A percentile compares a stretch with the other conserved stretches of the same genome.
phyloP scores from a whole-genome alignment of 1,140 invertebrate species.

The Leptoteleia sp. region DNA sequence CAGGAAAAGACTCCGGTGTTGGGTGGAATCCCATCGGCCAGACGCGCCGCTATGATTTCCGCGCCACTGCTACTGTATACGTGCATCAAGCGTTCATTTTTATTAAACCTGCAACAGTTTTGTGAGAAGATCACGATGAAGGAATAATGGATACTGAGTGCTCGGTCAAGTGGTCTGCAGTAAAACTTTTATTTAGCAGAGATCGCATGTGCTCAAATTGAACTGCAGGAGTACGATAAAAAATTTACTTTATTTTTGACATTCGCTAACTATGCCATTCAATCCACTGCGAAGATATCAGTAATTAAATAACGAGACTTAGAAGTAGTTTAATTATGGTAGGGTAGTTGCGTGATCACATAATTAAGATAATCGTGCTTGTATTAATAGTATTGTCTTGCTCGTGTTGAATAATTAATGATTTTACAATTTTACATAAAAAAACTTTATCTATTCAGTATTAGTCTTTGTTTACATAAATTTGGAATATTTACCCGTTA shows the following conservation, averaged over 20 bases:
- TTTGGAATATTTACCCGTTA: too few relatives aligned
- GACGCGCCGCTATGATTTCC: slow-evolving; percentile 86
- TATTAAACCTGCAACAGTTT: slow-evolving; percentile 85
- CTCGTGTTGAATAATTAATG: too few relatives aligned
- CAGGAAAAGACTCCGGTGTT: slow-evolving; percentile 86
- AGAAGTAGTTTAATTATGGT: too few relatives aligned
- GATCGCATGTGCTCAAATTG: background rate
- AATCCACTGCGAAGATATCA: too few relatives aligned
- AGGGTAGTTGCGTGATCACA: too few relatives aligned
- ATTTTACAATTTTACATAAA: too few relatives aligned
- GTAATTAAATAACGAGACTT: too few relatives aligned
- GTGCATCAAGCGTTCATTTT: slow-evolving; percentile 87
- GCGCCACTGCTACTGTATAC: slow-evolving; percentile 86
- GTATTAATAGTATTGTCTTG: too few relatives aligned
- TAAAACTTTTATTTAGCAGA: slow-evolving; percentile 14
- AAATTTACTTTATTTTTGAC: slow-evolving; percentile 5
- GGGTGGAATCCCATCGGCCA: slow-evolving; percentile 83
- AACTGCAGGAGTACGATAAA: background rate
- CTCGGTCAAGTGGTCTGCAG: background rate
- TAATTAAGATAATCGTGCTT: too few relatives aligned
- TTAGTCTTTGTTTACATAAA: too few relatives aligned
- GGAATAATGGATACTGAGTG: slow-evolving; percentile 2
- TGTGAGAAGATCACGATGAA: background rate
- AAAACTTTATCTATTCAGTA: too few relatives aligned
- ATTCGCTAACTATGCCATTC: too few relatives aligned